Base-by-base conservation (phyloP, 2,113 vertebrate genomes). In the Amazona guildingii region DNA sequence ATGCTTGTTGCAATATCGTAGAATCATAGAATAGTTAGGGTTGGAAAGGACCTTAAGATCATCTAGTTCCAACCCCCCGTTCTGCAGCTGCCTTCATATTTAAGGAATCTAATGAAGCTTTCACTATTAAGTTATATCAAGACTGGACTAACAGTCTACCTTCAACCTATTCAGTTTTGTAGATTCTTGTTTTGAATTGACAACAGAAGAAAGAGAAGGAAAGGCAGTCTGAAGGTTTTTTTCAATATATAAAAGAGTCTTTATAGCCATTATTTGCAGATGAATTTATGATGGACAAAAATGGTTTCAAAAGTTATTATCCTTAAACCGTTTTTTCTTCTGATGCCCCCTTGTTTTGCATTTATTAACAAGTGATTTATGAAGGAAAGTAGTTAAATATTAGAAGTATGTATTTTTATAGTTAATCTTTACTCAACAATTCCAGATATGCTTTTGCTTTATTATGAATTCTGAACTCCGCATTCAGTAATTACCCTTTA, bases 401-500 rank as follows among this genome's bases (percentile, higher is more conserved):
- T 84, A 66, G 16, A 39, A 79, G 28, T 83, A 46, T 61, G 6
- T 83, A 86, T 77, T 81, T 84, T 88, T 86, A 72, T 13, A 31
- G 74, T 52, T 81, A 59, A 67, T 75, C 72, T 67, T 95, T 93
- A 35, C 64, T 77, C n/a, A 78, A 41, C 78, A 94, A 75, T 85
- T 92, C 39, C 69, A 80, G 87, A 68, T 76, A 78, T 69, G 67
- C 43, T 78, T 92, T 89, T 79, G 15, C 4, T 75, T 37, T 55
- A 20, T 90, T 80, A 91, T 19, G 59, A 74, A 74, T 88, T 84
- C 62, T 20, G n/a, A 74, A 54, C 57, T 78, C 63, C 6, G 1
- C 21, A 85, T 89, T 93, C 87, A 88, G 92, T 86, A 88, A 95
- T 94, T 86, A 43, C 59, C 91, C 95, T 97, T 93, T 69, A 77